These are phyloP conservation scores for Nemoura dubitans DNA, from an alignment of 2,888 invertebrate genomes.

Conservation along the genomic window DNA sequence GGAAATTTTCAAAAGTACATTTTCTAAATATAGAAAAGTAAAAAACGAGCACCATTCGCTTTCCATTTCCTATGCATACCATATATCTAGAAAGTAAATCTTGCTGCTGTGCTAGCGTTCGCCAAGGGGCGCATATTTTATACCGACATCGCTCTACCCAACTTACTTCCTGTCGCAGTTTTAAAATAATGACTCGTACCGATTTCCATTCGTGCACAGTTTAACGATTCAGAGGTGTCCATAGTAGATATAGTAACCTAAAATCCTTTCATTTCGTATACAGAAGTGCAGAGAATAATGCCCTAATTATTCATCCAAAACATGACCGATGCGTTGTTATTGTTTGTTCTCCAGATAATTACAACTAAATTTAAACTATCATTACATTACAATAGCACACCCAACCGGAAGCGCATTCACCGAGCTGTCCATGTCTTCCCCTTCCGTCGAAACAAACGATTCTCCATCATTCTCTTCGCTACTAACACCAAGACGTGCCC, in stretches of 20 bases:
- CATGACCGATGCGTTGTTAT: background rate
- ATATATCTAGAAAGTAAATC: background rate
- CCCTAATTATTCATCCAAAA: background rate
- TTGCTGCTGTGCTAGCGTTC: background rate
- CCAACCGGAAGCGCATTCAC: constrained; percentile 21
- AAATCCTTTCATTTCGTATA: too few species aligned
- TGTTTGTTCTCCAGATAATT: background rate
- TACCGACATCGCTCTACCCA: too few species aligned
- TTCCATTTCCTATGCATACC: background rate
- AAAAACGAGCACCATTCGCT: background rate
- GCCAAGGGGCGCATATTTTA: too few species aligned
- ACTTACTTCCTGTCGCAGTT: too few species aligned
- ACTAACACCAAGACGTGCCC: too few species aligned
- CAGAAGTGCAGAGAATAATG: background rate
- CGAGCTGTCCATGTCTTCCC: background rate
- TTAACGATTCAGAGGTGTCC: too few species aligned
- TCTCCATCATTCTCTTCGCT: too few species aligned
- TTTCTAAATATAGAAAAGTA: background rate
- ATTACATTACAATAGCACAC: constrained; percentile 2
- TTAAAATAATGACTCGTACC: too few species aligned
- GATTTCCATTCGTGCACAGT: too few species aligned
- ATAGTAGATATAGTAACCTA: too few species aligned
- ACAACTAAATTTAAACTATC: background rate
- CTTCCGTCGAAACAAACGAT: background rate
- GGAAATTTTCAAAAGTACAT: background rate